Percentiles rank a stretch among this genome's conserved stretches.
These are phyloP conservation scores for Nansenia antarctica DNA, from an alignment of 2,113 vertebrate genomes.

Conservation along the genomic window DNA sequence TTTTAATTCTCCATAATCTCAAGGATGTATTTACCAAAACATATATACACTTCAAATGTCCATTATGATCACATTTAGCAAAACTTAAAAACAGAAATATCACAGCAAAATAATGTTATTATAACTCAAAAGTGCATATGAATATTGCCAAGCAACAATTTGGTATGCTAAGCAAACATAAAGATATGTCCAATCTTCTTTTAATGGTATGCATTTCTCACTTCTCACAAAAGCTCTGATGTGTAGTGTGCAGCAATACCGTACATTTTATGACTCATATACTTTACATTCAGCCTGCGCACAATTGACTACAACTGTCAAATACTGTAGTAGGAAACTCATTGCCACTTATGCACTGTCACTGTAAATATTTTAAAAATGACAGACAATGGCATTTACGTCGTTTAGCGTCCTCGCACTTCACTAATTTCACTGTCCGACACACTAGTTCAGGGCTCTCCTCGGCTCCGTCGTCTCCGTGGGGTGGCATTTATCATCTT, in stretches of 20 bases:
- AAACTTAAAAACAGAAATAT: background rate
- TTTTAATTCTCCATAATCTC: background rate
- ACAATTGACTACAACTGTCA: slow-evolving; percentile 2
- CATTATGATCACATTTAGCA: background rate
- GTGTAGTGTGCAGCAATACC: too few species aligned
- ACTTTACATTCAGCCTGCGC: background rate
- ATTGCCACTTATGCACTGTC: background rate
- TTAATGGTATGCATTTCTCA: slow-evolving; percentile 26
- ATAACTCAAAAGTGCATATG: background rate
- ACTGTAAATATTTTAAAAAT: slow-evolving; percentile 1
- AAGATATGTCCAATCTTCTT: background rate
- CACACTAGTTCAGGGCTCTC: too few species aligned
- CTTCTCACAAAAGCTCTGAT: slow-evolving; percentile 12
- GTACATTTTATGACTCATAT: too few species aligned
- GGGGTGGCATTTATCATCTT: too few species aligned
- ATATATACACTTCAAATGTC: background rate
- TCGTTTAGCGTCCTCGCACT: background rate
- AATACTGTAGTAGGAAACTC: background rate
- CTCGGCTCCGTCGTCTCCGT: too few species aligned
- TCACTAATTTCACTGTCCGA: background rate
- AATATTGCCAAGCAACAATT: background rate
- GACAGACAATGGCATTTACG: background rate
- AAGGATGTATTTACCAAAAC: background rate
- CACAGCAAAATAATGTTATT: background rate
- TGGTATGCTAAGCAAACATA: background rate